Evolutionary conservation across 1,140 invertebrate species (phyloP).

Genomic region (Meloidogyne floridensis): DNA sequence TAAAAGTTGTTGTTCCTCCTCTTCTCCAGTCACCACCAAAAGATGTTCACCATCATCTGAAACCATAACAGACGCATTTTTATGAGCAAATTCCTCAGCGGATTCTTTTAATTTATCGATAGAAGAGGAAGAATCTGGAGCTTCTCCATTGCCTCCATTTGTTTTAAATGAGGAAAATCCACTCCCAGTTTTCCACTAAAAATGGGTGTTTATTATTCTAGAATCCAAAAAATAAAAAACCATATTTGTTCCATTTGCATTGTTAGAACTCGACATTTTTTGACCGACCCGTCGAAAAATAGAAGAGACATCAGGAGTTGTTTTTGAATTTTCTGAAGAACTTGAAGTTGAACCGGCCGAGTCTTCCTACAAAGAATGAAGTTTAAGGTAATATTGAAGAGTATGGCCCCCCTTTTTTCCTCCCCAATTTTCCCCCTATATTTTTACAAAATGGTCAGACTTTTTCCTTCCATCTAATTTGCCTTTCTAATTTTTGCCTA

Average conservation of each 20-base stretch:
- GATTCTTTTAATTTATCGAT: constrained; percentile 26
- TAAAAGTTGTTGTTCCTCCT: constrained; percentile 34
- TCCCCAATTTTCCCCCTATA: too few relatives aligned
- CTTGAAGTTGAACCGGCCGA: background rate
- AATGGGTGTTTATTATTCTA: background rate
- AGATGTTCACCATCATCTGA: constrained; percentile 13
- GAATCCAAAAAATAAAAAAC: constrained; percentile 29
- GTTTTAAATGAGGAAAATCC: background rate
- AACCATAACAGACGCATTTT: constrained; percentile 4
- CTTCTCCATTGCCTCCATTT: constrained; percentile 1
- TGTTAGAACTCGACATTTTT: constrained; percentile 1
- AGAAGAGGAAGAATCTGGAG: background rate
- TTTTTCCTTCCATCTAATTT: too few relatives aligned
- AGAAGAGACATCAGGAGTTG: constrained; percentile 36
- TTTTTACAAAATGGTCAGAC: too few relatives aligned
- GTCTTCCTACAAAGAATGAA: background rate
- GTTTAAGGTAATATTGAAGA: too few relatives aligned
- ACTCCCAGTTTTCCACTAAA: background rate
- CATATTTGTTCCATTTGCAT: constrained; percentile 12
- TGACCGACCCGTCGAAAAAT: constrained; percentile 46
- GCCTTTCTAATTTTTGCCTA: too few relatives aligned
- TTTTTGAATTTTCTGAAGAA: background rate
- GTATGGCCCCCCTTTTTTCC: too few relatives aligned
- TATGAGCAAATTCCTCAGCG: constrained; percentile 28
- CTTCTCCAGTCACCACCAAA: constrained; percentile 45